phyloP scores from a whole-genome alignment of 2,797 vertebrate species.

The Hyperoplus immaculatus region DNA sequence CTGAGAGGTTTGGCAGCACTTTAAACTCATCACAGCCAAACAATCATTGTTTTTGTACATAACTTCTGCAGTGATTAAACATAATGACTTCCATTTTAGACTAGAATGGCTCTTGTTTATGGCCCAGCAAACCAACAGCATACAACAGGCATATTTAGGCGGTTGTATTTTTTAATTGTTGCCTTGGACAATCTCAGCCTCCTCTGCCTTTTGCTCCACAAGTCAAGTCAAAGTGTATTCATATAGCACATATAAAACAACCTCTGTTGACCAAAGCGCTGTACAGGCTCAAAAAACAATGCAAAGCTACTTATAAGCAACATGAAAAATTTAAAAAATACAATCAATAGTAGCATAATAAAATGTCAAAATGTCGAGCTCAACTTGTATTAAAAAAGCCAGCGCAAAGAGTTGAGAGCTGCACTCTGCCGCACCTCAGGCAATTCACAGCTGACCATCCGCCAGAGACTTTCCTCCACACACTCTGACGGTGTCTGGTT shows the following conservation, averaged over 20 bases:
- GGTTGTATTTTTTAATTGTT: not conserved
- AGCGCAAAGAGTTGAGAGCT: not conserved
- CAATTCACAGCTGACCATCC: not conserved
- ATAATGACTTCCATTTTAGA: not conserved
- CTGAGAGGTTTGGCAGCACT: constrained; percentile 21
- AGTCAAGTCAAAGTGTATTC: no score
- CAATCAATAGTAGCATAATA: no score
- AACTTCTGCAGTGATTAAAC: not conserved
- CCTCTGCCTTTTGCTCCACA: not conserved
- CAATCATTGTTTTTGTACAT: not conserved
- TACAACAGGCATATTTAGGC: not conserved
- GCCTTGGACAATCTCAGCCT: constrained; percentile 1
- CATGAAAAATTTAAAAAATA: no score
- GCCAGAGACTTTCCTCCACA: constrained; percentile 37
- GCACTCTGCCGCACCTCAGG: constrained; percentile 2
- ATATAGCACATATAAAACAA: no score
- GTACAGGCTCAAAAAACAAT: no score
- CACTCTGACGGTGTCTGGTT: constrained; percentile 47
- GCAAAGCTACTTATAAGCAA: no score
- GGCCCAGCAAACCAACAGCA: not conserved
- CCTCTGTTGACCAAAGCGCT: no score
- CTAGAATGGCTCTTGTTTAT: not conserved
- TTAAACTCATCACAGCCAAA: not conserved
- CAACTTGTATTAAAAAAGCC: no score
- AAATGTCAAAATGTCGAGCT: no score